Evolutionary conservation across 2,113 vertebrate species (phyloP), one percentile per base, ranked within the genome.

Genomic region (Nesoenas mayeri): DNA sequence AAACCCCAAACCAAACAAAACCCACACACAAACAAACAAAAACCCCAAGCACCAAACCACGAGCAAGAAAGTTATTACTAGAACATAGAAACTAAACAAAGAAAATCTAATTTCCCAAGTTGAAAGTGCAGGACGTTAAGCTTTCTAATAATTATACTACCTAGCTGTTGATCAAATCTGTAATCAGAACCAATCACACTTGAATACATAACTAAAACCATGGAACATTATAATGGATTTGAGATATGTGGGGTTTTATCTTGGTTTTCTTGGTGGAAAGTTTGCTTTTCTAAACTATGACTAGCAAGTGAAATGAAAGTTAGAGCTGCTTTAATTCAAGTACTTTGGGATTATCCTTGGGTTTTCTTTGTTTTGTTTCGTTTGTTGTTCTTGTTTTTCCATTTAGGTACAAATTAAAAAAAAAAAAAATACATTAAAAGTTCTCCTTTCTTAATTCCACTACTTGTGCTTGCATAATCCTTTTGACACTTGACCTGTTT

Each of bases 41-140:
- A 9, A 1, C 0, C 32, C 51, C 34, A 69, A 22, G 5, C 3
- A 22, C 14, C 29, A 58, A 72, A 67, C 7, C 6, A 4, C 25
- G 47, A 77, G 21, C 9, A 81, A 54, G 24, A 61, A 61, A 60
- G 2, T 53, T 65, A 19, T 16, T 67, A 40, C 17, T 44, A 29
- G 57, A 62, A 40, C 21, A 40, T 17, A 74, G 50, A 65, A 65
- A 50, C 19, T 58, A 56, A 93, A 26, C 2, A 2, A 75, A 62
- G 18, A 65, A 71, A 74, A 0, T 1, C 8, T 53, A 9, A 58
- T 75, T 85, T 70, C 15, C 24, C 7, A 13, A 6, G 31, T 34
- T 62, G 28, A 81, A 75, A 18, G 2, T 24, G 5, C 4, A 75
- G 40, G 11, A 84, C 71, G 79, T 40, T 29, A 84, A 72, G 6